Evolutionary conservation across 2,113 vertebrate species (phyloP).

Genomic region (Paralichthys olivaceus): DNA sequence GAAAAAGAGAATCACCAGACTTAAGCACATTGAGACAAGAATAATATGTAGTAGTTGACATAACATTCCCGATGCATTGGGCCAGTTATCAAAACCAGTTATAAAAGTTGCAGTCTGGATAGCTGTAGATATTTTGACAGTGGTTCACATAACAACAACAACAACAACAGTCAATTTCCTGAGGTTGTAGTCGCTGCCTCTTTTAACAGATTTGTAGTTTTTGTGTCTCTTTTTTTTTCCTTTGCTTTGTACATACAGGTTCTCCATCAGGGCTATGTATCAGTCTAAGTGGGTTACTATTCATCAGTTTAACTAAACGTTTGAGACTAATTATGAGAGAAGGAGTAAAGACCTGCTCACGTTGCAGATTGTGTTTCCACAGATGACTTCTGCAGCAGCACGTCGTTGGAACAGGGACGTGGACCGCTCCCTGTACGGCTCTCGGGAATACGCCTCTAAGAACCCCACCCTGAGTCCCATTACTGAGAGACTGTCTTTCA

Average conservation of each 20-base stretch:
- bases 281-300: not conserved
- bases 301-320: not conserved
- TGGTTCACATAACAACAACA: not conserved
- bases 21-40: not conserved
- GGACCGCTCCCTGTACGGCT: slow-evolving; percentile 80
- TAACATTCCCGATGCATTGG: not conserved
- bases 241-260: not conserved
- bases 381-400: slow-evolving; percentile 11
- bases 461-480: slow-evolving; percentile 81
- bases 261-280: not conserved
- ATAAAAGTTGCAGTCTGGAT: not conserved
- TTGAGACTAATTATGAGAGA: not conserved
- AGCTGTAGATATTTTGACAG: not conserved
- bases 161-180: not conserved
- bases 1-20: not conserved
- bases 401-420: slow-evolving; percentile 76
- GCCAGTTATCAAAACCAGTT: not conserved
- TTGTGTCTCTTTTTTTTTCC: not conserved
- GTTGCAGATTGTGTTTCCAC: not conserved
- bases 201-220: slow-evolving; percentile 3
- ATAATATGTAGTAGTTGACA: not conserved
- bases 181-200: not conserved
- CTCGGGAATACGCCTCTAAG: slow-evolving; percentile 79
- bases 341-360: not conserved
- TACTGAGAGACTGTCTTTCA: slow-evolving; percentile 53